phyloP scores from a whole-genome alignment of 2,113 vertebrate genomes.

The Cheirogaleus medius region DNA sequence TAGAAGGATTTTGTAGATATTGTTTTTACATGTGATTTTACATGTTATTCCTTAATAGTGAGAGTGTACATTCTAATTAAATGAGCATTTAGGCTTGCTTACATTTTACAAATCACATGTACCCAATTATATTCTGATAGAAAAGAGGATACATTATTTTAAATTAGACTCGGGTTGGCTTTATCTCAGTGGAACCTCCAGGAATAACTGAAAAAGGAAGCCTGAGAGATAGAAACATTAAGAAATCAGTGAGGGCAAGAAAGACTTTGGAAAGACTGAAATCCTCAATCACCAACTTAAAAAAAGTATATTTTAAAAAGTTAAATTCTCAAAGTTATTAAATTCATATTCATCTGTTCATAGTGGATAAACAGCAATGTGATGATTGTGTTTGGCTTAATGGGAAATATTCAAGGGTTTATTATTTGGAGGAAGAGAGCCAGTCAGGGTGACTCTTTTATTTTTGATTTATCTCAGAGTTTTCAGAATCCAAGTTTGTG shows the following conservation, averaged over 20 bases:
- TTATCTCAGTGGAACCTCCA: not conserved
- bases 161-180: not conserved
- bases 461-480: not conserved
- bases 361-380: not conserved
- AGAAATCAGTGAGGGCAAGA: not conserved
- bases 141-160: not conserved
- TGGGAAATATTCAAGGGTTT: not conserved
- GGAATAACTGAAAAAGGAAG: not conserved
- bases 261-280: not conserved
- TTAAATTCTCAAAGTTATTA: not conserved
- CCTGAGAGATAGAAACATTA: not conserved
- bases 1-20: not conserved
- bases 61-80: not conserved
- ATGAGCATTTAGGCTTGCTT: not conserved
- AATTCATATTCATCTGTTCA: not conserved
- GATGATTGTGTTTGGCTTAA: not conserved
- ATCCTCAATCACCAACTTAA: not conserved
- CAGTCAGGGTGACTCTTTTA: not conserved
- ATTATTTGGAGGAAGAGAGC: not conserved
- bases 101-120: not conserved
- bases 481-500: not conserved
- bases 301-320: not conserved
- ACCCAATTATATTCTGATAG: not conserved
- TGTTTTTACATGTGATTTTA: not conserved
- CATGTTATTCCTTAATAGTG: not conserved